Evolutionary conservation across 2,888 invertebrate species (phyloP).

Genomic region (Chrysomela aeneicollis): DNA sequence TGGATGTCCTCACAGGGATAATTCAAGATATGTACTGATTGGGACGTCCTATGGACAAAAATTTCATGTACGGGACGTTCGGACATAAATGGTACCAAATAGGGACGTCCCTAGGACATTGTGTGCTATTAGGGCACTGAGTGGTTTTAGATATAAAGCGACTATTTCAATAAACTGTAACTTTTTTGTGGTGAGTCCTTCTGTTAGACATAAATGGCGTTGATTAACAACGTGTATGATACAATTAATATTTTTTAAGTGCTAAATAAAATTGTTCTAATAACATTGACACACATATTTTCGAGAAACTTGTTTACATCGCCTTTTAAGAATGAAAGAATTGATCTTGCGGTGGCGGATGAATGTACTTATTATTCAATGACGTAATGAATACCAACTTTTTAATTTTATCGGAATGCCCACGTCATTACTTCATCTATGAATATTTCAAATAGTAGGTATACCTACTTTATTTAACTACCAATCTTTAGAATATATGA

Average conservation of each 20-base stretch:
- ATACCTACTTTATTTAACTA: no score
- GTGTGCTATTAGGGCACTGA: no score
- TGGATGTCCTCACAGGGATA: no score
- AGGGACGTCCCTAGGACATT: no score
- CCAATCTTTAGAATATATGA: no score
- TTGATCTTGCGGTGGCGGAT: slow-evolving; percentile 32
- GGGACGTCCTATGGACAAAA: no score
- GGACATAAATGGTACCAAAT: no score
- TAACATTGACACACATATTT: slow-evolving; percentile 23
- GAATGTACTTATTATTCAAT: slow-evolving; percentile 34
- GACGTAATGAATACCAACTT: slow-evolving; percentile 26
- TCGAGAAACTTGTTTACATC: slow-evolving; percentile 34
- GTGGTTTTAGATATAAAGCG: no score
- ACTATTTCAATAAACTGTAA: neutral
- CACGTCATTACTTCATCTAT: no score
- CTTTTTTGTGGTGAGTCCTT: neutral
- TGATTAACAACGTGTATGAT: neutral
- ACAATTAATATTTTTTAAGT: neutral
- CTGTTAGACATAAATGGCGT: neutral
- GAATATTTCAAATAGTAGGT: no score
- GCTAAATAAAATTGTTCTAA: neutral
- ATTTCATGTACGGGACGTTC: no score
- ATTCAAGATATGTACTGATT: no score
- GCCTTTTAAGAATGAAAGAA: slow-evolving; percentile 31
- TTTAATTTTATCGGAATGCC: slow-evolving; percentile 18